These are phyloP conservation scores for Hypocryptadius cinnamomeus DNA, from an alignment of 2,113 vertebrate genomes.

Conservation along the genomic window DNA sequence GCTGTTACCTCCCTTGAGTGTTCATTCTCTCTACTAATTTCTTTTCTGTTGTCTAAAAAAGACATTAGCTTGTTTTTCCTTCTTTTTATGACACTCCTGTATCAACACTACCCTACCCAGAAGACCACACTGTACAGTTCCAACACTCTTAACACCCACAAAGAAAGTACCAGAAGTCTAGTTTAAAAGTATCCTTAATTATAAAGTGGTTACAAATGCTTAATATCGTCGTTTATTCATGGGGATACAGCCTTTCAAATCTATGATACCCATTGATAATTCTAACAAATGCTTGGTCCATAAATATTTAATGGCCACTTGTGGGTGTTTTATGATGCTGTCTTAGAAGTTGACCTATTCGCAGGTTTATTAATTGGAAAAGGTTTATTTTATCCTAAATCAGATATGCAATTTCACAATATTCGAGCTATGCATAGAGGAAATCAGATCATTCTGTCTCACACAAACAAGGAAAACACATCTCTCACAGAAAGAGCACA, in stretches of 20 bases:
- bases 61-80: neutral
- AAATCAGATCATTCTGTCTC: neutral
- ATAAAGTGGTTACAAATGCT: conserved; percentile 1
- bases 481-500: conserved; percentile 15
- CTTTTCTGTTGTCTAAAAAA: neutral
- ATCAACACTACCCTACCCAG: neutral
- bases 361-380: conserved; percentile 43
- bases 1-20: neutral
- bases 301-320: conserved; percentile 59
- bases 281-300: conserved; percentile 13
- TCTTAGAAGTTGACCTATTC: conserved; percentile 38
- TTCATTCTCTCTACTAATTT: neutral
- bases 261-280: conserved; percentile 22
- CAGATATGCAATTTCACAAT: neutral
- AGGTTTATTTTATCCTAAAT: conserved; percentile 41
- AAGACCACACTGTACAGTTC: neutral
- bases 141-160: neutral
- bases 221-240: conserved; percentile 1
- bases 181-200: conserved; percentile 17
- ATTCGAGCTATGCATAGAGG: neutral
- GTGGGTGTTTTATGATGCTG: conserved; percentile 39
- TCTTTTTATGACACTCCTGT: neutral
- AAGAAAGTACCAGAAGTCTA: neutral
- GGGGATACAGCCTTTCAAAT: conserved; percentile 8
- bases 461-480: neutral